A percentile compares a stretch with the other conserved stretches of the same genome.
These are phyloP conservation scores for Pseudococcus longispinus DNA, from an alignment of 2,888 invertebrate genomes.

Conservation along the genomic window DNA sequence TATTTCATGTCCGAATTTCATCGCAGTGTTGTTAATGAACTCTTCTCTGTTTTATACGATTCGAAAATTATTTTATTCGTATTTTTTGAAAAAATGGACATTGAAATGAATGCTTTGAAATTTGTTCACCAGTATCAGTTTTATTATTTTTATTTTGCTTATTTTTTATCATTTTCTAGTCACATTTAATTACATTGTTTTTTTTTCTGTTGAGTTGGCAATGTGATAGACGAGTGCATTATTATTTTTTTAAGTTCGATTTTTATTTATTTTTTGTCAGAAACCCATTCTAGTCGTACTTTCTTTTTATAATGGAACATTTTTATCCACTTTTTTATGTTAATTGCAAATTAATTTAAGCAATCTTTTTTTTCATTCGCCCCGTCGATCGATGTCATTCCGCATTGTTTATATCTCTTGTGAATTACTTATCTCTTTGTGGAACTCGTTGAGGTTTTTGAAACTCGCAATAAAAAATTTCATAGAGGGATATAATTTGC, in stretches of 20 bases:
- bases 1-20: background rate
- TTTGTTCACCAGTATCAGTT: background rate
- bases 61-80: background rate
- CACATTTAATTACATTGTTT: background rate
- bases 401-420: background rate
- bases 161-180: constrained; percentile 9
- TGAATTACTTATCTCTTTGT: background rate
- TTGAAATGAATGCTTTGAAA: background rate
- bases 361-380: background rate
- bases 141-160: background rate
- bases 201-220: background rate
- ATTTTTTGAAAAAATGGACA: background rate
- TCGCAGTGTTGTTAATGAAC: background rate
- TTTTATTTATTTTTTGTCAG: background rate
- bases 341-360: background rate
- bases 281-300: background rate
- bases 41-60: background rate
- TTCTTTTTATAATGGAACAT: constrained; percentile 13
- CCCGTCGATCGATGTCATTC: background rate
- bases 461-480: background rate
- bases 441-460: background rate
- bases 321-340: constrained; percentile 9
- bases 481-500: background rate
- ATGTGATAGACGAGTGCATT: constrained; percentile 40
- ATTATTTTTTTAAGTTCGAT: constrained; percentile 36